phyloP scores from a whole-genome alignment of 2,888 invertebrate genomes.

The Lordiphosa andalusiaca region DNA sequence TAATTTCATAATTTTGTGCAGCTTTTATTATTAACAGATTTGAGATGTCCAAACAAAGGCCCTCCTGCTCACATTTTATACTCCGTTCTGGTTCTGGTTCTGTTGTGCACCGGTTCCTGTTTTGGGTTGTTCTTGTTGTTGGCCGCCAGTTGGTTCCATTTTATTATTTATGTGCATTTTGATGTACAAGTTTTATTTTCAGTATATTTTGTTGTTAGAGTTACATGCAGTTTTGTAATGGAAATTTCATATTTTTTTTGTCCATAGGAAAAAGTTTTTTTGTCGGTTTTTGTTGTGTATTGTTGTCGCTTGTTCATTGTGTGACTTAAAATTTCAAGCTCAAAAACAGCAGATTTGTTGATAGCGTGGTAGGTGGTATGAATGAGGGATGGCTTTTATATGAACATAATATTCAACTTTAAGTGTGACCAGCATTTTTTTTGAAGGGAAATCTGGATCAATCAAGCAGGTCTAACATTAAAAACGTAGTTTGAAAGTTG shows the following conservation, averaged over 20 bases:
- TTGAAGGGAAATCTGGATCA: too few relatives aligned
- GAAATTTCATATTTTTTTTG: constrained; percentile 30
- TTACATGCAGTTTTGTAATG: constrained; percentile 35
- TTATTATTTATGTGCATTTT: constrained; percentile 73
- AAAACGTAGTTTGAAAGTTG: too few relatives aligned
- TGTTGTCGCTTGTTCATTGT: constrained; percentile 7
- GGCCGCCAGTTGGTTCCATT: constrained; percentile 61
- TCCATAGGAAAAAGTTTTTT: constrained; percentile 2
- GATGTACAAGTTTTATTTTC: constrained; percentile 53
- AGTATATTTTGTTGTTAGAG: constrained; percentile 21
- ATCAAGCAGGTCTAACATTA: too few relatives aligned
- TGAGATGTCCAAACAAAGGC: constrained; percentile 55
- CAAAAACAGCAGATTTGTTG: too few relatives aligned
- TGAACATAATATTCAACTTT: too few relatives aligned
- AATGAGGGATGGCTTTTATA: too few relatives aligned
- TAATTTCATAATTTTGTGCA: constrained; percentile 68
- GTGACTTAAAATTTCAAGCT: neutral
- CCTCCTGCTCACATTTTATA: constrained; percentile 25
- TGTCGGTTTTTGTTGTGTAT: constrained; percentile 2
- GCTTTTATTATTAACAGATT: constrained; percentile 60
- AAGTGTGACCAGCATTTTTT: too few relatives aligned
- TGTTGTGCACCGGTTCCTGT: constrained; percentile 46
- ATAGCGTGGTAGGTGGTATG: too few relatives aligned
- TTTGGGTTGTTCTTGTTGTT: constrained; percentile 35
- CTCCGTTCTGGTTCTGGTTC: constrained; percentile 20